A percentile compares a stretch with the other conserved stretches of the same genome.
Evolutionary conservation across 2,113 vertebrate species (phyloP).

Genomic region (Sinocyclocheilus anophthalmus): DNA sequence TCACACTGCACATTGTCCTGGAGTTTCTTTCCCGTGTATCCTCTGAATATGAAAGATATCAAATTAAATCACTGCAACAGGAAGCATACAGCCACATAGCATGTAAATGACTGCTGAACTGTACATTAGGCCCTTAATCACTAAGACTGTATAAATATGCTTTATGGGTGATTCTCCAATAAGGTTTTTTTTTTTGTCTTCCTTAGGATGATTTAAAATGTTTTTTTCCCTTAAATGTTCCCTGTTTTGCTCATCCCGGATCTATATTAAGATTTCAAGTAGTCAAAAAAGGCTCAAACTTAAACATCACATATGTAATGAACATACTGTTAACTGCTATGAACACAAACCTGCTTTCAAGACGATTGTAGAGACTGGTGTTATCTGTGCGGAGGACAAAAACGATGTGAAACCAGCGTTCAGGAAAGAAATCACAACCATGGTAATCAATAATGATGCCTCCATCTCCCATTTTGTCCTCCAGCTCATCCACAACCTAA

Average conservation of each 20-base stretch:
- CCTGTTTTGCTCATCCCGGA: too few relatives aligned
- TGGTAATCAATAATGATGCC: slow-evolving; percentile 94
- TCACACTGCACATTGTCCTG: slow-evolving; percentile 96
- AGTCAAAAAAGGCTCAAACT: neutral
- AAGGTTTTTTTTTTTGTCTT: too few relatives aligned
- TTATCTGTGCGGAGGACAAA: slow-evolving; percentile 92
- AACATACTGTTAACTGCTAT: neutral
- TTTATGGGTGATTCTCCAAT: too few relatives aligned
- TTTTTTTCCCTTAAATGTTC: too few relatives aligned
- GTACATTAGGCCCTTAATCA: neutral
- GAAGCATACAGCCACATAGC: neutral
- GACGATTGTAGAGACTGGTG: slow-evolving; percentile 84
- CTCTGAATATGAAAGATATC: slow-evolving; percentile 71
- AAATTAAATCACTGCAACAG: neutral
- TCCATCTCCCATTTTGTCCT: slow-evolving; percentile 88
- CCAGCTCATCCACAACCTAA: slow-evolving; percentile 94
- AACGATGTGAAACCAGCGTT: slow-evolving; percentile 96
- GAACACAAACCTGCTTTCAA: slow-evolving; percentile 86
- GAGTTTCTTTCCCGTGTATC: slow-evolving; percentile 92
- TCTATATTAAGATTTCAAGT: too few relatives aligned
- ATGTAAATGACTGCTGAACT: neutral
- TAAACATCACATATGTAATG: neutral
- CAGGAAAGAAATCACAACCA: slow-evolving; percentile 94
- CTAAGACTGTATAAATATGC: too few relatives aligned
- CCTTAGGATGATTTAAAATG: too few relatives aligned